Conservation (phyloP, 1,140 invertebrate species). For the Drosophila guanche region DNA sequence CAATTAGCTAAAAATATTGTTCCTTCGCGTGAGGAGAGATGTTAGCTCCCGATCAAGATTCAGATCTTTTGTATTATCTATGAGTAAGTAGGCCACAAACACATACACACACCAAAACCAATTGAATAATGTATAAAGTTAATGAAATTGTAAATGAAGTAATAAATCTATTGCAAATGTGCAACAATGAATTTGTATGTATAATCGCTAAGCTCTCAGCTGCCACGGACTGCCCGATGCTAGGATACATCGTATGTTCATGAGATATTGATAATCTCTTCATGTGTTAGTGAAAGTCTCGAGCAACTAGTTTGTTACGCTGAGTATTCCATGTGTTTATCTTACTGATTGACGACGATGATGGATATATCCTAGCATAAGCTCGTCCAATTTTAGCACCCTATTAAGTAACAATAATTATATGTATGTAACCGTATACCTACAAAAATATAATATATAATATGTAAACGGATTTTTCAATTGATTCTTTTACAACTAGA, state of each 20-base stretch:
- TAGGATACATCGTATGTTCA: not conserved
- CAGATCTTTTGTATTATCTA: constrained; percentile 48
- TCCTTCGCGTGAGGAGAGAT: constrained; percentile 48
- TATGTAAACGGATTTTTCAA: constrained; percentile 35
- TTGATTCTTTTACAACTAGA: constrained; percentile 22
- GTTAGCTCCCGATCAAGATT: constrained; percentile 14
- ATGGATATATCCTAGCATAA: constrained; percentile 20
- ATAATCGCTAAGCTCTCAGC: not conserved
- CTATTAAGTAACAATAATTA: constrained; percentile 5
- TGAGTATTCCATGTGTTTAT: constrained; percentile 28
- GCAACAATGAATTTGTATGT: constrained; percentile 19
- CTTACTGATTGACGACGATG: not conserved
- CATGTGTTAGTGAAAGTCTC: constrained; percentile 2
- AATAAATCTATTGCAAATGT: constrained; percentile 68
- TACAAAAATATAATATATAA: constrained; percentile 61
- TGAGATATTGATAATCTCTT: too few relatives aligned
- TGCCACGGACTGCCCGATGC: not conserved
- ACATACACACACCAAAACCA: constrained; percentile 22
- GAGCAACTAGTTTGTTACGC: not conserved
- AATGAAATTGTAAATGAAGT: constrained; percentile 63
- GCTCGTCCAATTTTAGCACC: constrained; percentile 7
- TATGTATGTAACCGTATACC: constrained; percentile 44
- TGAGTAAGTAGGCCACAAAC: constrained; percentile 61
- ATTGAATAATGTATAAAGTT: constrained; percentile 59
- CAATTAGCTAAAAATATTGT: constrained; percentile 38